phyloP scores from a whole-genome alignment of 2,113 vertebrate species.

The Neodontobutis hainanensis region DNA sequence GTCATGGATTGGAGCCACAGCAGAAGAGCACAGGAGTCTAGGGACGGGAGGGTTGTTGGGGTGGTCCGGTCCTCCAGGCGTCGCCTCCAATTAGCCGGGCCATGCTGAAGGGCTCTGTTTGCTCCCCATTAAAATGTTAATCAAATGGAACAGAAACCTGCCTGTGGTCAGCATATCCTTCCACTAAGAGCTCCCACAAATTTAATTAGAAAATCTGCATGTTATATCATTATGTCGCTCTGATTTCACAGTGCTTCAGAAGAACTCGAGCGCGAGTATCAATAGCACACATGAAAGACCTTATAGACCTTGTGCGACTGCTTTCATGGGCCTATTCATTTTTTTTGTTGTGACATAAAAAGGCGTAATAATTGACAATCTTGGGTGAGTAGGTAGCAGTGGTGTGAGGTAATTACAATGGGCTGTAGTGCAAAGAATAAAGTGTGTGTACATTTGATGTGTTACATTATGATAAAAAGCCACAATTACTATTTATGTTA shows the following conservation, averaged over 20 bases:
- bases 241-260: background rate
- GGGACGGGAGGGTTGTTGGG: background rate
- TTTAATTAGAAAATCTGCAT: conserved; percentile 33
- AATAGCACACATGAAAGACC: background rate
- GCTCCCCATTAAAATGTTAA: conserved; percentile 58
- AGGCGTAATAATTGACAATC: conserved; percentile 1
- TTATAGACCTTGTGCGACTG: background rate
- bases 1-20: conserved; percentile 17
- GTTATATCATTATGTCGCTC: conserved; percentile 3
- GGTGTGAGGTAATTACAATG: background rate
- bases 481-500: too few relatives aligned
- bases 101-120: conserved; percentile 38
- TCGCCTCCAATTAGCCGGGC: conserved; percentile 40
- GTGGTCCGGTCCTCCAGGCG: conserved; percentile 19
- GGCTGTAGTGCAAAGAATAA: background rate
- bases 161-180: conserved; percentile 45
- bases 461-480: too few relatives aligned
- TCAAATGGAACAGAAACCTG: conserved; percentile 45
- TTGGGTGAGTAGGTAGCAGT: background rate
- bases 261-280: background rate
- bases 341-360: conserved; percentile 1
- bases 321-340: background rate
- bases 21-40: conserved; percentile 18
- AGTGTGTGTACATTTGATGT: background rate
- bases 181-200: conserved; percentile 8